phyloP scores from a whole-genome alignment of 2,113 vertebrate species.

The Hypanus sabinus region DNA sequence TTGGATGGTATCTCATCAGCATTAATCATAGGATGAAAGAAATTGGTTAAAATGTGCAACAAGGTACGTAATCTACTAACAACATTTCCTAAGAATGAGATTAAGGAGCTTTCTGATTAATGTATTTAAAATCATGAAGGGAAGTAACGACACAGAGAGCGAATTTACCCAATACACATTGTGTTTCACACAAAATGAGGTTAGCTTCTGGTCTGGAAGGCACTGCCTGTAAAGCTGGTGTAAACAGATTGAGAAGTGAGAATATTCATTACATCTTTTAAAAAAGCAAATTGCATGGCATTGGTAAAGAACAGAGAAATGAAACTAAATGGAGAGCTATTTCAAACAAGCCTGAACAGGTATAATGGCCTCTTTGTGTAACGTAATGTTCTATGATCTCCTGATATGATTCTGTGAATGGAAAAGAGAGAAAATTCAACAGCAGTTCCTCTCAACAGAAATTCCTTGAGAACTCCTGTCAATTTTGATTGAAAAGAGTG shows the following conservation, averaged over 20 bases:
- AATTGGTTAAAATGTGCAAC: not conserved
- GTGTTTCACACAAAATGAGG: no score
- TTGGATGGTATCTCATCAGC: not conserved
- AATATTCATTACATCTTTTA: not conserved
- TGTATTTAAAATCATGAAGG: not conserved
- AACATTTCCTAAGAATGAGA: not conserved
- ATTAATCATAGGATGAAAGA: not conserved
- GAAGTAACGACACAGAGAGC: not conserved
- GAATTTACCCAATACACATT: not conserved
- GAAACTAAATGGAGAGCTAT: not conserved
- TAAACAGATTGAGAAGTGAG: not conserved
- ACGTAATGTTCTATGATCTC: not conserved
- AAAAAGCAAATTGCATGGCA: not conserved
- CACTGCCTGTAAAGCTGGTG: not conserved
- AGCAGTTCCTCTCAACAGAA: not conserved
- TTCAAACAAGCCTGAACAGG: not conserved
- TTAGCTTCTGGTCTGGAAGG: not conserved
- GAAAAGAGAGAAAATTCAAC: not conserved
- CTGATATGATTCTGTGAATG: not conserved
- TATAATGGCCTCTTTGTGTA: not conserved
- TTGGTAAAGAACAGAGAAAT: not conserved
- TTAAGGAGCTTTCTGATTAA: not conserved
- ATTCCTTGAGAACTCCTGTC: not conserved
- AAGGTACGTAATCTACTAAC: not conserved
- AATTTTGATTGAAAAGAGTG: no score